Base-by-base conservation (phyloP, 2,888 invertebrate species). In the Clivina fossor region DNA sequence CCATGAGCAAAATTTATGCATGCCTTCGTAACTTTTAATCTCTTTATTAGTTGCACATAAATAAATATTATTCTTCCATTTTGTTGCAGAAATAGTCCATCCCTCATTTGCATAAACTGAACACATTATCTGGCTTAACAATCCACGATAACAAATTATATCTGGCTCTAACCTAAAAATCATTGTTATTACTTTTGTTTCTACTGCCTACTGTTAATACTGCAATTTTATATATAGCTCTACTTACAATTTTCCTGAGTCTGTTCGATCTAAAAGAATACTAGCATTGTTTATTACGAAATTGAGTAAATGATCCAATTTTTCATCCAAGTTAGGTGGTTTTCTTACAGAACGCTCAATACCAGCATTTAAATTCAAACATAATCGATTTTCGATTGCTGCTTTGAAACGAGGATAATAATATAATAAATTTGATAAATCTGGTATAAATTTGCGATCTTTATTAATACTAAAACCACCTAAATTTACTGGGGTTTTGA, bases 1-100 rank as follows among this genome's bases (percentile, higher is more conserved):
- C 55, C 55, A 55, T 1, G 55, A 55, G 24, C 38, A 55, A 47
- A 55, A 55, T 15, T 47, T 46, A 16, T 47, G 18, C 47, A 46
- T 44, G 15, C 40, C 38, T 20, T 37, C 28, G 15, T 38, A 47
- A 2, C 24, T 22, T n/a, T n/a, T n/a, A 18, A 15, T 7, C 7
- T 46, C 22, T n/a, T 28, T 28, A 3, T 47, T 40, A 3, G 7
- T 16, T 26, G 26, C 47, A 22, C 55, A 47, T 15, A 55, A 47
- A 47, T 55, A 55, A 13, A 55, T 55, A 15, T 16, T 37, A 3
- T 40, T 47, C 47, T 30, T 46, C 46, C 46, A 55, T 47, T 55
- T 55, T 4, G 55, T 40, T 15, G 47, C 55, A 22, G 15, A 47
- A 16, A 55, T 32, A 9, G 32, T 40, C 55, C 55, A 55, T 19